Base-by-base conservation (phyloP, 23 tunicate genomes). In the Botrylloides violaceus region DNA sequence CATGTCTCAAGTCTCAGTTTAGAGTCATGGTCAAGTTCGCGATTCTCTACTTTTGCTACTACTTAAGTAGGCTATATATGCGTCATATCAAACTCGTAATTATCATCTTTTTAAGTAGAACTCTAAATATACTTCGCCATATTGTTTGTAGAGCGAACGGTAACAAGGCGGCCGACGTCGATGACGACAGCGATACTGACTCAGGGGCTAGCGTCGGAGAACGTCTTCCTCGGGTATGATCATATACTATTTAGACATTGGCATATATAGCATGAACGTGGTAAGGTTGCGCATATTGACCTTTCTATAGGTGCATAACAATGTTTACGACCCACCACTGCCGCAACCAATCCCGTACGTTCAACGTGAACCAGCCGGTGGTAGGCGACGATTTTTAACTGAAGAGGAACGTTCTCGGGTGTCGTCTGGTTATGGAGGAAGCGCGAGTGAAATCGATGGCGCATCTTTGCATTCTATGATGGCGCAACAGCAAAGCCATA, bases 301-400 rank as follows among this genome's bases (percentile, higher is more conserved):
- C 9, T 43, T 15, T 43, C 15, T 43, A 43, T 15, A 43, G 53
- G 53, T 43, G 15, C 53, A 43, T 9, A 43, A 15, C 15, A 9
- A 43, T 15, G 53, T 43, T 7, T 15, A 43, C 53, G 53, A 43
- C 53, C 53, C 53, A 43, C 53, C 53, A 15, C 15, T 63, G 19
- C 70, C 70, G 7, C 70, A 63, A 63, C 70, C 70, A 25, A 29
- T 19, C 18, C 70, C 70, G 4, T 28, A 63, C 35, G 70, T 63
- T 3, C 35, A 21, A 9, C 35, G 70, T 3, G 64, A 23, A 59
- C 33, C 70, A 9, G 34, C 70, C 34, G 35, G 33, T 9, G 70
- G 70, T 19, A 31, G 33, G 7, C 32, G 70, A 29, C 32, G 7
- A 28, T 7, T 9, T 9, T 4, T 33, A 27, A 33, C 35, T 29